Base-by-base conservation (phyloP, 2,888 invertebrate species). In the Trichacis sp. region DNA sequence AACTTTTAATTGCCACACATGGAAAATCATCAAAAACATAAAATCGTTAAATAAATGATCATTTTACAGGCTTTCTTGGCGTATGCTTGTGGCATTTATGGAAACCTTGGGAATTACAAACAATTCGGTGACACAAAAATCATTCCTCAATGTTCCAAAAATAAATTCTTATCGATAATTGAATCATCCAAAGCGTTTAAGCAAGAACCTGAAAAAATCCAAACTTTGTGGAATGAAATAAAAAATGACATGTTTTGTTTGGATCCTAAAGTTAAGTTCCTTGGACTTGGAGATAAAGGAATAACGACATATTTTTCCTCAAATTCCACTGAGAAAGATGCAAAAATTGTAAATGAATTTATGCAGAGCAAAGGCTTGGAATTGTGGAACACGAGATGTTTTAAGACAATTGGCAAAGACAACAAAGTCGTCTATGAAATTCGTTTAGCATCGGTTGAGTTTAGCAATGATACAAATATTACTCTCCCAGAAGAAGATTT, bases 101-200 rank as follows among this genome's bases (percentile, higher is more conserved):
- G 91, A 29, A 97, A 97, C 83, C 88, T 92, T 74, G 97, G 97
- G n/a, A 97, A 98, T 85, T 98, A 97, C 84, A 97, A 96, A 85
- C 93, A 95, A 11, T 96, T 96, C 87, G 97, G 98, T 1, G 97
- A 98, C 81, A 93, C 93, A 46, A 98, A 98, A 86, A 93, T 98
- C 77, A 89, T 98, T 76, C 98, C 98, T 5, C 93, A 93, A 78
- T 83, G 97, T 19, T 85, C 91, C 0, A 86, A 88, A 79, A 87
- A 89, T 0, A 90, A 92, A 70, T 90, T 97, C 75, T 92, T 92
- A 76, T 80, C 85, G 1, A 88, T 98, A 67, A 83, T 97, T 0
- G 88, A 89, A 72, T 84, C 87, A 0, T 93, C 93, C 2, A 88
- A 88, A 69, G 93, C 92, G 1, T n/a, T n/a, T n/a, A n/a, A n/a